Evolutionary conservation across 2,113 vertebrate genomes (phyloP).

Genomic region (Pelecanus crispus): DNA sequence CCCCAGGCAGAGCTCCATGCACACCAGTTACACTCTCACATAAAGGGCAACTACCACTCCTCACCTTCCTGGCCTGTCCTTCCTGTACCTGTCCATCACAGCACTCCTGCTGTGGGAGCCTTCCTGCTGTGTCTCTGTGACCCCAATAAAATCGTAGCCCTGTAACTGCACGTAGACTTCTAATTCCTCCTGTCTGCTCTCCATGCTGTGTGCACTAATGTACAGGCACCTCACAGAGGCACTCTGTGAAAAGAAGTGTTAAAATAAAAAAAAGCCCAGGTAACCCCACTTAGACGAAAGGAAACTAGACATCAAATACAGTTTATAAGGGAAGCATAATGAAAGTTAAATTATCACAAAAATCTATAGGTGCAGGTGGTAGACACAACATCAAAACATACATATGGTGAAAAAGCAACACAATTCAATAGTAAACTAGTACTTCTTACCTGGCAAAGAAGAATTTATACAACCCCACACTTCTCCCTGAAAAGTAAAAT

Average conservation of each 20-base stretch:
- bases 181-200: neutral
- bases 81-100: neutral
- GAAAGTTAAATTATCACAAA: neutral
- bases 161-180: neutral
- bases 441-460: slow-evolving; percentile 90
- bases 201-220: accelerated
- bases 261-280: neutral
- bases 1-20: neutral
- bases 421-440: neutral
- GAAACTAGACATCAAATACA: neutral
- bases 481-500: slow-evolving; percentile 81
- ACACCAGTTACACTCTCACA: neutral
- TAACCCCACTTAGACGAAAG: neutral
- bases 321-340: neutral
- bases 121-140: neutral
- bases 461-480: slow-evolving; percentile 98
- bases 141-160: neutral
- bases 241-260: neutral
- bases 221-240: neutral
- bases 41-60: neutral
- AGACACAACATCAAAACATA: neutral
- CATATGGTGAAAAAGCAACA: neutral
- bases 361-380: neutral
- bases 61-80: neutral
- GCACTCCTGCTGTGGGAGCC: neutral